Base-by-base conservation (phyloP, 2,797 vertebrate genomes). In the Pachyuromys duprasi region DNA sequence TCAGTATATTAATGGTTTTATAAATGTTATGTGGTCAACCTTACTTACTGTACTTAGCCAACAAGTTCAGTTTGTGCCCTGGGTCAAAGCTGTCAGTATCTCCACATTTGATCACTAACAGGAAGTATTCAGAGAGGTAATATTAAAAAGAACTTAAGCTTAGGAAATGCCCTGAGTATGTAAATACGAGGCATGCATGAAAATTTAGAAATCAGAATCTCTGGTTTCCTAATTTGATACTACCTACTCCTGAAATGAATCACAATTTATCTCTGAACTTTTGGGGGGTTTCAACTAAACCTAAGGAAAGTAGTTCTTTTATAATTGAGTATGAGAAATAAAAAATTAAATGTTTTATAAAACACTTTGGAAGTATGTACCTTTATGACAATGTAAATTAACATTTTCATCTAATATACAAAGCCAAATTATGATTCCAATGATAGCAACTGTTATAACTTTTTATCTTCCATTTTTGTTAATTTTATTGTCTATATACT, bases 341-440 rank as follows among this genome's bases (percentile, higher is more conserved):
- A 69, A 62, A 15, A 90, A n/a, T 89, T 81, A 75, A 70, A 13
- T 80, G 24, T 93, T 94, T 87, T 84, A 4, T 93, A 55, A 94
- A 76, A 72, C 36, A 76, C 3, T 83, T 83, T 75, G n/a, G 33
- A 91, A 93, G 93, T 95, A 79, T 94, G 78, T 86, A 93, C 62
- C 5, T 42, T 90, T 91, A 69, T 62, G 7, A 14, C 89, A 94
- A 39, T 91, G 36, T 87, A 63, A 83, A 60, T 88, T 86, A 13
- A 5, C 74, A 2, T 86, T 1, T 4, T 80, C 20, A 94, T 31
- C 83, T 65, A 53, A 83, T 87, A 83, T 28, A 93, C 67, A 36
- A 89, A 70, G 63, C 33, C 63, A 94, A 79, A 78, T 91, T 86
- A 2, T 63, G 74, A 24, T 78, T 60, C 39, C 70, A 74, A 20